Evolutionary conservation across 2,113 vertebrate species (phyloP).

Genomic region (Condylura cristata): DNA sequence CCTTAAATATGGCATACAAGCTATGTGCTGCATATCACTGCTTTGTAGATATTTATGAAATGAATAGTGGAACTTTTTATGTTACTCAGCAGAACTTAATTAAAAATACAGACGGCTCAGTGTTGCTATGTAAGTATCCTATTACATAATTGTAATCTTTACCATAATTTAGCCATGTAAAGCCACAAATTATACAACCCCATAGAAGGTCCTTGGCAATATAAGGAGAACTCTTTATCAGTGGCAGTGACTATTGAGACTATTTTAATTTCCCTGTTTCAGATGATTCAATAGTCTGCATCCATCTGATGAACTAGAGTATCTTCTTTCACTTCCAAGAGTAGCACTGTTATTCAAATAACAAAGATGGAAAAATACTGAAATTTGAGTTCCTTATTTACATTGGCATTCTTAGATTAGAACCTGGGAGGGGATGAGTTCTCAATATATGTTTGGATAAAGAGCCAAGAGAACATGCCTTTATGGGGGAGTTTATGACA

Average conservation of each 20-base stretch:
- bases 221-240: background rate
- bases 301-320: background rate
- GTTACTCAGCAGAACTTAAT: background rate
- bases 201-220: background rate
- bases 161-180: background rate
- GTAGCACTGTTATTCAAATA: slow-evolving; percentile 28
- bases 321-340: background rate
- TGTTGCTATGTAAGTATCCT: background rate
- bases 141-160: background rate
- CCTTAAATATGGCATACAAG: background rate
- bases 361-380: background rate
- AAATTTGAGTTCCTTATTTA: background rate
- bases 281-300: background rate
- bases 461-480: background rate
- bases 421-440: background rate
- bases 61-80: background rate
- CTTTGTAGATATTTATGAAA: slow-evolving; percentile 11
- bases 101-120: background rate
- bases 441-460: background rate
- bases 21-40: background rate
- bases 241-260: background rate
- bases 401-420: background rate
- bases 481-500: background rate
- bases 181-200: background rate
- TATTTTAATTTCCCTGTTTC: background rate